phyloP scores from a whole-genome alignment of 2,888 invertebrate genomes.

The Phlogophora meticulosa region DNA sequence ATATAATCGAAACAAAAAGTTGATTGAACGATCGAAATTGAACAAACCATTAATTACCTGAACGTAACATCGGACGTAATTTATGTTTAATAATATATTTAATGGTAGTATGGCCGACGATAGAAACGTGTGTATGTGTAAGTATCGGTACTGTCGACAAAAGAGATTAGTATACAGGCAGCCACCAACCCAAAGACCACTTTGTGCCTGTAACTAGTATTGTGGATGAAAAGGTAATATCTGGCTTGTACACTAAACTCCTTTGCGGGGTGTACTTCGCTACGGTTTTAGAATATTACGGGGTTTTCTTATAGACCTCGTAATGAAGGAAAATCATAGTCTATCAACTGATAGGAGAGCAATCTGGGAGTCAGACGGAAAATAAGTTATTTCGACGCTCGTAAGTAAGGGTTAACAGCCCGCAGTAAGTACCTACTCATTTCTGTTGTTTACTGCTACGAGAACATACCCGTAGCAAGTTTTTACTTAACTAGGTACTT shows the following conservation, averaged over 20 bases:
- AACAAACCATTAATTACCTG: conserved; percentile 73
- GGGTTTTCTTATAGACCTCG: conserved; percentile 21
- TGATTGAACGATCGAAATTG: conserved; percentile 70
- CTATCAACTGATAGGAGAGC: conserved; percentile 17
- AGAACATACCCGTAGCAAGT: no score
- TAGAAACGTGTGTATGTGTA: background rate
- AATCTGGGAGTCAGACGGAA: conserved; percentile 28
- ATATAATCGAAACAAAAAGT: conserved; percentile 71
- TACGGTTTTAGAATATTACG: conserved; percentile 38
- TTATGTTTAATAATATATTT: conserved; percentile 76
- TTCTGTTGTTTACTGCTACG: background rate
- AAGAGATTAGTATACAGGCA: conserved; percentile 1
- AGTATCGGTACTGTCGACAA: conserved; percentile 9
- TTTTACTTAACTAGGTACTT: no score
- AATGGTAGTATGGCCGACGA: conserved; percentile 35
- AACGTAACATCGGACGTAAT: conserved; percentile 68
- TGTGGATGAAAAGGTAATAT: background rate
- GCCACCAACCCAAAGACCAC: background rate
- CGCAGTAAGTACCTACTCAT: background rate
- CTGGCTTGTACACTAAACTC: background rate
- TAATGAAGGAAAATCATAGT: conserved; percentile 46
- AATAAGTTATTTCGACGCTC: conserved; percentile 26
- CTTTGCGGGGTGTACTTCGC: conserved; percentile 24
- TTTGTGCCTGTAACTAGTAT: background rate
- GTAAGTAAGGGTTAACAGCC: conserved; percentile 19